phyloP scores from a whole-genome alignment of 1,140 invertebrate species.

The Dinoponera quadriceps region DNA sequence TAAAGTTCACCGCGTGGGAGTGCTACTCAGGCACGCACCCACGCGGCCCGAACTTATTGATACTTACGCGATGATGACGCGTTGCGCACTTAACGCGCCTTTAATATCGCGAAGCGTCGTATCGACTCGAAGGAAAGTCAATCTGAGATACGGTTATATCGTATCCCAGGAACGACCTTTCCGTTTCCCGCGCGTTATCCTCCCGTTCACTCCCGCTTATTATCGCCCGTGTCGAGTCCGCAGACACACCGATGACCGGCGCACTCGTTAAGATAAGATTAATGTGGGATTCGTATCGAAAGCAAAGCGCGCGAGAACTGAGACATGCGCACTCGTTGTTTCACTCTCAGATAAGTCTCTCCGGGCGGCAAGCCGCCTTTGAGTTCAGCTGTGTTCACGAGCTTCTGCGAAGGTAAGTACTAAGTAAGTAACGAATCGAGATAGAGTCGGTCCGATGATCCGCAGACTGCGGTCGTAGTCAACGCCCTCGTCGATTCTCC shows the following conservation, averaged over 20 bases:
- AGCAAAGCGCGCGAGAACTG: too few relatives aligned
- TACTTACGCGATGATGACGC: conserved; percentile 42
- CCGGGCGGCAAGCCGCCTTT: not conserved
- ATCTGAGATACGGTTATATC: too few relatives aligned
- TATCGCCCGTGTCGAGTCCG: too few relatives aligned
- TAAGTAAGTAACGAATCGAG: conserved; percentile 30
- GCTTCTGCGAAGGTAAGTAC: conserved; percentile 17
- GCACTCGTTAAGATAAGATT: too few relatives aligned
- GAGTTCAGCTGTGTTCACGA: conserved; percentile 7
- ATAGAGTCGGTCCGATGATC: conserved; percentile 19
- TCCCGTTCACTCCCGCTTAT: too few relatives aligned
- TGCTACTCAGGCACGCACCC: conserved; percentile 5
- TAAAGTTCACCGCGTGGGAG: conserved; percentile 54
- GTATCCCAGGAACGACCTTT: too few relatives aligned
- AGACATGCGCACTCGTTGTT: too few relatives aligned
- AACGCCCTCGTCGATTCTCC: conserved; percentile 43
- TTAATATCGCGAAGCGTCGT: conserved; percentile 20
- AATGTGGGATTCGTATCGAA: too few relatives aligned
- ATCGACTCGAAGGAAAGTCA: not conserved
- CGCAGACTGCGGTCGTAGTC: too few relatives aligned
- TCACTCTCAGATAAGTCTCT: not conserved
- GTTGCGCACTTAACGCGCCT: conserved; percentile 8
- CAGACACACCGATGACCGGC: too few relatives aligned
- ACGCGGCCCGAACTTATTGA: conserved; percentile 49
- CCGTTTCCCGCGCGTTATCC: too few relatives aligned